Conservation (phyloP, 2,113 vertebrate species). For the Meles meles region DNA sequence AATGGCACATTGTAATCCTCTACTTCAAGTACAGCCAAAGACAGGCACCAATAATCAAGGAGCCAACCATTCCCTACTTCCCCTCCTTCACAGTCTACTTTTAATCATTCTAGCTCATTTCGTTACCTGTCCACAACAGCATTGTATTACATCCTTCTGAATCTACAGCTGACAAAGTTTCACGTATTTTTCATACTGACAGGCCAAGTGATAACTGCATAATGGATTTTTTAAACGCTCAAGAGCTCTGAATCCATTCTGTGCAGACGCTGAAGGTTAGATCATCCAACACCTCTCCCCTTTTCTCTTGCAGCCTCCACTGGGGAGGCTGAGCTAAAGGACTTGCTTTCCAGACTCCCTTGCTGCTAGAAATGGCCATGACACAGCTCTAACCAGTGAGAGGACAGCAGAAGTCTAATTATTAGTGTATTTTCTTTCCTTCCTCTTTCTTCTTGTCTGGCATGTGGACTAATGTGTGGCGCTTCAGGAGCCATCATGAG, state of each 20-base stretch:
- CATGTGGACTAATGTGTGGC: background rate
- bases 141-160: background rate
- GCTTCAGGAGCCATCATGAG: background rate
- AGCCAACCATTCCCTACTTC: background rate
- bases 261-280: background rate
- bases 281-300: background rate
- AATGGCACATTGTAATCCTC: background rate
- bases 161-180: background rate
- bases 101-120: background rate
- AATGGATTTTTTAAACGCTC: background rate
- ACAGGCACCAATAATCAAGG: background rate
- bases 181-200: background rate
- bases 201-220: background rate
- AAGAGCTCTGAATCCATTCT: background rate
- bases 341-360: background rate
- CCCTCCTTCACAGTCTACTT: background rate
- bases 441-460: background rate
- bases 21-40: background rate
- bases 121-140: background rate
- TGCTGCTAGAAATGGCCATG: background rate
- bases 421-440: background rate
- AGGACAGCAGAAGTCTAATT: background rate
- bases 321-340: background rate
- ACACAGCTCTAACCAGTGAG: background rate
- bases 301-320: background rate